Conservation (phyloP, 2,113 vertebrate species). For the Pantherophis guttatus region DNA sequence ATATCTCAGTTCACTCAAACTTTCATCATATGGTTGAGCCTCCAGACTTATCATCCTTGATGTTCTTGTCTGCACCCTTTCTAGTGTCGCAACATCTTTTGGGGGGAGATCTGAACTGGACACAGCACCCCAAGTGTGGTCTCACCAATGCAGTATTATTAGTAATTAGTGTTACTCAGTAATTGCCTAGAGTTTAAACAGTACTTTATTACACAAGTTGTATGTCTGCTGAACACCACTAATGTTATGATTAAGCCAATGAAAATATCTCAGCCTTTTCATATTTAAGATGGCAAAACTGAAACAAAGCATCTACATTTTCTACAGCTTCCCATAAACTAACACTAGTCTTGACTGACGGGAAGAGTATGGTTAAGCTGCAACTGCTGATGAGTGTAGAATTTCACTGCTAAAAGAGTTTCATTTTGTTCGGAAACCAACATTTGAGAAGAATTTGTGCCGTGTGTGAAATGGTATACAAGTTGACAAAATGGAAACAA, state of each 20-base stretch:
- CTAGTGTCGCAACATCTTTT: background rate
- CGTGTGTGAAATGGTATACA: conserved; percentile 21
- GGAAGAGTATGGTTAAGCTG: conserved; percentile 48
- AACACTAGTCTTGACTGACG: conserved; percentile 11
- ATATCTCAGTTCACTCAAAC: background rate
- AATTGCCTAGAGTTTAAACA: background rate
- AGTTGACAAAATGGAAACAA: conserved; percentile 53
- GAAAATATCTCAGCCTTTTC: background rate
- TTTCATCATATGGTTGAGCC: background rate
- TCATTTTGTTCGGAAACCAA: conserved; percentile 48
- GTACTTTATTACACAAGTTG: background rate
- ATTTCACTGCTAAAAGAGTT: conserved; percentile 42
- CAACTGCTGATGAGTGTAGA: conserved; percentile 39
- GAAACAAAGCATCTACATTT: background rate
- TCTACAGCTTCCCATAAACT: conserved; percentile 64
- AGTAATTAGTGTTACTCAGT: background rate
- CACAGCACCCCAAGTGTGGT: background rate
- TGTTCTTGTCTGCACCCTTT: background rate
- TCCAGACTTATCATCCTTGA: background rate
- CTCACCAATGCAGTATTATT: background rate
- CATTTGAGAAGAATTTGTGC: conserved; percentile 20
- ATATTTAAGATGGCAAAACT: background rate
- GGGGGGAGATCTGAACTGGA: background rate
- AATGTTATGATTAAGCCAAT: background rate
- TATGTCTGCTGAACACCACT: too few species aligned